These are phyloP conservation scores for Ferdinandea cuprea DNA, from an alignment of 2,888 invertebrate species.

Conservation along the genomic window DNA sequence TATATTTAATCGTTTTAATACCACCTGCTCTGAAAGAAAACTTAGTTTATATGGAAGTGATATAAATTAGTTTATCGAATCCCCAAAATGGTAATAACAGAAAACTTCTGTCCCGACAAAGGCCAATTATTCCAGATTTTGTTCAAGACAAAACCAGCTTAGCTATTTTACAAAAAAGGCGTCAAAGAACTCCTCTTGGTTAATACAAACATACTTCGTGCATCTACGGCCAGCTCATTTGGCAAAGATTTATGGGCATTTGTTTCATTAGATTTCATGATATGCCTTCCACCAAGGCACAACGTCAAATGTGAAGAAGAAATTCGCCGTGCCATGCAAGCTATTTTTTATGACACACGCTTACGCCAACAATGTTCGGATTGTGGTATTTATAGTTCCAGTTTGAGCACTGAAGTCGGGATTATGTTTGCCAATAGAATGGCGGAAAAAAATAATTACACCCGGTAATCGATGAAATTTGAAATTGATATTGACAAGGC, in stretches of 20 bases:
- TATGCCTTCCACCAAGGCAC: constrained; percentile 28
- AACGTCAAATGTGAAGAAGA: background rate
- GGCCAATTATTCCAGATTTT: too few species aligned
- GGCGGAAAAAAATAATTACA: constrained; percentile 52
- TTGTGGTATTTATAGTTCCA: constrained; percentile 65
- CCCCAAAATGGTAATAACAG: too few species aligned
- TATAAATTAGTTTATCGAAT: too few species aligned
- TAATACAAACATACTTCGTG: background rate
- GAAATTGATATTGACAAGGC: constrained; percentile 65
- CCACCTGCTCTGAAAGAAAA: too few species aligned
- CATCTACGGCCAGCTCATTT: constrained; percentile 36
- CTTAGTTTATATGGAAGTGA: too few species aligned
- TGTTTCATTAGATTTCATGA: constrained; percentile 36
- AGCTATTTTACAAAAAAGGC: too few species aligned
- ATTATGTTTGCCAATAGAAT: constrained; percentile 38
- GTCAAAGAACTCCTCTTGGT: background rate
- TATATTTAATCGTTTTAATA: too few species aligned
- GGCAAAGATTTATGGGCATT: constrained; percentile 51
- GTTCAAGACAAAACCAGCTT: too few species aligned
- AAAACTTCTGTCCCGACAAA: too few species aligned
- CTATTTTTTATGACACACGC: constrained; percentile 27
- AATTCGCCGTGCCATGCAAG: background rate
- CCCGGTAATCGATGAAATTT: constrained; percentile 60
- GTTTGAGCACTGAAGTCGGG: constrained; percentile 30
- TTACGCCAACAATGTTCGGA: constrained; percentile 43